Percentiles rank a stretch among this genome's conserved stretches.
Conservation (phyloP, 2,113 vertebrate species). For the Dendropsophus ebraccatus region DNA sequence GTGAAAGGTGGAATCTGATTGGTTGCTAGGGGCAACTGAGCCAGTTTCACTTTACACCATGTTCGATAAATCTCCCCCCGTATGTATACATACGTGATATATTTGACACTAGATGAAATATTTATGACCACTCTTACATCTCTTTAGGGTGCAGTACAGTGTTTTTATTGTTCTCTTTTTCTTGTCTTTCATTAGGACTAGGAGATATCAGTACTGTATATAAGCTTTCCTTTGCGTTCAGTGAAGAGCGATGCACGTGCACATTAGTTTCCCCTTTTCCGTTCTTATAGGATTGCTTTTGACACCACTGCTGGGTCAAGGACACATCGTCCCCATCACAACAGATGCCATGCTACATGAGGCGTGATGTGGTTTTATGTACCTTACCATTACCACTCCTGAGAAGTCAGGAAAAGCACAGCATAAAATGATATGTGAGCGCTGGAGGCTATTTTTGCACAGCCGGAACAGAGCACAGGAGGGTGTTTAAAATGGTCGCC, state of each 20-base stretch:
- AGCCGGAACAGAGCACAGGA: neutral
- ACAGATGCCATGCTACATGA: constrained; percentile 19
- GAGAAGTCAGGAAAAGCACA: neutral
- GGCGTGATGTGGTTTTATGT: constrained; percentile 21
- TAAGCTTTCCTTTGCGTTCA: neutral
- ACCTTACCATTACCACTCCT: constrained; percentile 25
- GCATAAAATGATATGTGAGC: neutral
- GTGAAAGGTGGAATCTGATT: too few species aligned
- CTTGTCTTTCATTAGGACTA: neutral
- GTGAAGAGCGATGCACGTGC: neutral
- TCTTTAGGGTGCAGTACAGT: neutral
- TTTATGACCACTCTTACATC: neutral
- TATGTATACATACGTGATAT: too few species aligned
- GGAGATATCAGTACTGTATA: neutral
- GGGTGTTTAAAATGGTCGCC: neutral
- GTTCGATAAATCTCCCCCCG: too few species aligned
- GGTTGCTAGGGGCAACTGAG: too few species aligned
- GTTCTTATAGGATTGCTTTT: constrained; percentile 6
- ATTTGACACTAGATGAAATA: neutral
- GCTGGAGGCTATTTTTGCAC: neutral
- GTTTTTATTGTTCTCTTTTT: too few species aligned
- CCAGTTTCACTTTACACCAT: too few species aligned
- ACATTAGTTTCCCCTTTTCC: neutral
- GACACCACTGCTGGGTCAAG: constrained; percentile 15
- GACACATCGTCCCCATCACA: constrained; percentile 19